Percentiles rank a stretch among this genome's conserved stretches.
Evolutionary conservation across 2,113 vertebrate genomes (phyloP).

Genomic region (Ia io): DNA sequence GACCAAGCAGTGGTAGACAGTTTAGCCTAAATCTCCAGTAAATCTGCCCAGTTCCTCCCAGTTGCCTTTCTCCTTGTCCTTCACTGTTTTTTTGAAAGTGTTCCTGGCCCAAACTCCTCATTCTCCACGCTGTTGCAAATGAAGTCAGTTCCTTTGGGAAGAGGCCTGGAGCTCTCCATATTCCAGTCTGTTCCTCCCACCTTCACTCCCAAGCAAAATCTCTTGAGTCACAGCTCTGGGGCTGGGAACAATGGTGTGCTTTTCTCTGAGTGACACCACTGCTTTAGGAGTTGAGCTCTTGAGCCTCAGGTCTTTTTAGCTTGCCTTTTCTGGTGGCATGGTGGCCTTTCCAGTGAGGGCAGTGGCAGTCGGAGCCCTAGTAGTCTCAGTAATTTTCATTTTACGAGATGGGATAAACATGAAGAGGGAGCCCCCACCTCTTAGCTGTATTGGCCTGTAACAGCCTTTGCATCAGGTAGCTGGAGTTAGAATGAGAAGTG

Average conservation of each 20-base stretch:
- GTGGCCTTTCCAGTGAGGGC: neutral
- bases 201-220: neutral
- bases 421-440: neutral
- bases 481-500: neutral
- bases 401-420: neutral
- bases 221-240: neutral
- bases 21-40: neutral
- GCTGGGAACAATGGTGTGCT: neutral
- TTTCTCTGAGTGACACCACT: neutral
- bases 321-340: neutral
- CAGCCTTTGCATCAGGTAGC: neutral
- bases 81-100: neutral
- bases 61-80: neutral
- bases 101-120: neutral
- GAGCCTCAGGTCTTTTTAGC: neutral
- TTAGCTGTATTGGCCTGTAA: neutral
- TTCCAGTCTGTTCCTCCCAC: neutral
- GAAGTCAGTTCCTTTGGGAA: neutral
- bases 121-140: neutral
- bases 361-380: neutral
- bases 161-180: neutral
- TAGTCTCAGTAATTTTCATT: neutral
- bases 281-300: neutral
- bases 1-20: neutral
- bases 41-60: neutral